phyloP scores from a whole-genome alignment of 2,797 vertebrate genomes.

The Labroides dimidiatus region DNA sequence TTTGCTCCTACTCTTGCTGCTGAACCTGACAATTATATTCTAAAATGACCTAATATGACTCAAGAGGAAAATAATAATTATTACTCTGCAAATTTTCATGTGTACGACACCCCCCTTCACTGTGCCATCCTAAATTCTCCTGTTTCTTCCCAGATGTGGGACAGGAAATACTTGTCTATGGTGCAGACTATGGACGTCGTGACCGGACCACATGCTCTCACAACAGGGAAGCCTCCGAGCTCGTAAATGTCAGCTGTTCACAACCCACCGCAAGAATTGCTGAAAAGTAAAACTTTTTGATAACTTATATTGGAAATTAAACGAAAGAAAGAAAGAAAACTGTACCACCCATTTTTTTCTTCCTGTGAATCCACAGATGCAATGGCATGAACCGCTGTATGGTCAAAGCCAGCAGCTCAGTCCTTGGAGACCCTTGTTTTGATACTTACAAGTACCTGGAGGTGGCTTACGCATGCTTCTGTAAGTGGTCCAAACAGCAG shows the following conservation, averaged over 20 bases:
- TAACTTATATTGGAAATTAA: background rate
- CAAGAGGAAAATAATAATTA: too few species aligned
- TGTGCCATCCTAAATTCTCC: background rate
- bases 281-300: constrained; percentile 24
- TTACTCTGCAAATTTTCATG: too few species aligned
- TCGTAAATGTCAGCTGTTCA: constrained; percentile 4
- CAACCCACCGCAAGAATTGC: background rate
- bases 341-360: background rate
- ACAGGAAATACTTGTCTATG: constrained; percentile 39
- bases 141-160: constrained; percentile 19
- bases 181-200: constrained; percentile 55
- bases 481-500: constrained; percentile 43
- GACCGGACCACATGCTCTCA: constrained; percentile 53
- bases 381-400: constrained; percentile 55
- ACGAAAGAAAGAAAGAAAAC: background rate
- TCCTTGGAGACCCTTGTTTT: constrained; percentile 44
- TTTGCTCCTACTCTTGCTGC: too few species aligned
- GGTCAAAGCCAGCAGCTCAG: background rate
- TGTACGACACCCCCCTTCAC: background rate
- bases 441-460: constrained; percentile 71
- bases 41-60: too few species aligned
- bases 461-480: constrained; percentile 52
- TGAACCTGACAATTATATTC: too few species aligned
- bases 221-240: accelerated
- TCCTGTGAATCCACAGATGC: constrained; percentile 52